A percentile compares a stretch with the other conserved stretches of the same genome.
phyloP scores from a whole-genome alignment of 2,113 vertebrate genomes.

The Anoplopoma fimbria region DNA sequence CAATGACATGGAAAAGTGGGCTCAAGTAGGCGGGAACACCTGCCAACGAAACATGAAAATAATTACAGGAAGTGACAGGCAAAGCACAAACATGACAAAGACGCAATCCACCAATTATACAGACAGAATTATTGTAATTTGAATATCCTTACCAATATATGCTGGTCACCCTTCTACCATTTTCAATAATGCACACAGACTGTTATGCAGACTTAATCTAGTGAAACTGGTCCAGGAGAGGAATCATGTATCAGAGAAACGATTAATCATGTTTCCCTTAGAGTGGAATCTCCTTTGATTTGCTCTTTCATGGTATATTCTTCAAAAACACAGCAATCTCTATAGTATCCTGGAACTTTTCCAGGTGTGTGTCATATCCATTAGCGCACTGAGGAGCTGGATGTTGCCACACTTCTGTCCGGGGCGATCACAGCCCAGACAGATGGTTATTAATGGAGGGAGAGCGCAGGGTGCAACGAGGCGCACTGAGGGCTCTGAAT shows the following conservation, averaged over 20 bases:
- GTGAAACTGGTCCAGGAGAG: not conserved
- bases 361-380: conserved; percentile 8
- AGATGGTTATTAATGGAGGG: conserved; percentile 59
- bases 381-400: not conserved
- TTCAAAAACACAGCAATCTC: not conserved
- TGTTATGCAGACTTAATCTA: not conserved
- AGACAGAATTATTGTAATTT: not conserved
- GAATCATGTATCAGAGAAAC: not conserved
- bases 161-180: not conserved
- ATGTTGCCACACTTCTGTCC: conserved; percentile 33
- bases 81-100: not conserved
- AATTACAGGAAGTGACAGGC: too few species aligned
- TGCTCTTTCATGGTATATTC: not conserved
- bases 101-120: not conserved
- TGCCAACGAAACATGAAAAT: not conserved
- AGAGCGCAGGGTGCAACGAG: conserved; percentile 18
- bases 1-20: not conserved
- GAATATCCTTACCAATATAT: not conserved
- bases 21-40: not conserved
- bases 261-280: not conserved
- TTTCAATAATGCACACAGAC: not conserved
- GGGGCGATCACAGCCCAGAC: conserved; percentile 21
- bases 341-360: not conserved
- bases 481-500: conserved; percentile 26
- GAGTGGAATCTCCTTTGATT: not conserved